Base-by-base conservation (phyloP, 2,797 vertebrate species). In the Onychomys torridus region DNA sequence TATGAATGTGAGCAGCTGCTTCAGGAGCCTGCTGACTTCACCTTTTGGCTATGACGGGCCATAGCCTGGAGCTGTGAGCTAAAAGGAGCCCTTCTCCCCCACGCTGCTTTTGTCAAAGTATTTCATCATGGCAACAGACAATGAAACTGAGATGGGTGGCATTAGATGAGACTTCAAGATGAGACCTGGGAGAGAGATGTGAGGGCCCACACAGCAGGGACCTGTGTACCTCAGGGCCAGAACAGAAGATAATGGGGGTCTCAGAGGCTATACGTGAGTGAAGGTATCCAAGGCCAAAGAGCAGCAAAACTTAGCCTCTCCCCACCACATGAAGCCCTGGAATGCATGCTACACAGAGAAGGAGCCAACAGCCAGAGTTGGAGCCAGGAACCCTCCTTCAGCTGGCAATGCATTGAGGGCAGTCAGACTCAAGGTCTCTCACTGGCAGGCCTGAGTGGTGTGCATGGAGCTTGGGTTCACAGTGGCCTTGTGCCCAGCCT, bases 291-390 rank as follows among this genome's bases (percentile, higher is more conserved):
- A 8, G 67, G 6, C 34, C 93, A 90, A 2, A n/a, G 0, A 49
- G 25, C 43, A 17, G 2, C 46, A 49, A 73, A 43, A 6, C 29
- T 25, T n/a, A 13, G 40, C 6, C n/a, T 43, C 73, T 32, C 0
- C 2, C 8, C 2, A 14, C 3, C 0, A 3, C 6, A 1, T 21
- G 29, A 73, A 25, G 43, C 21, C 82, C 8, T 21, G 8, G 23
- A 69, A 59, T 37, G 49, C 2, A 73, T 63, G 9, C 25, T 29
- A 32, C n/a, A 3, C 43, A 6, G 16, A 49, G n/a, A 85, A 77
- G 75, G 12, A 61, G 32, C 61, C 14, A 3, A 3, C 2, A 23
- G 25, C 37, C n/a, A 83, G 81, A 83, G 81, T 43, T 59, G 21
- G 27, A 63, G 81, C 9, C 29, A 23, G 29, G 40, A 21, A 2